A percentile compares a stretch with the other conserved stretches of the same genome.
Conservation (phyloP, 2,797 vertebrate species). For the Alectoris magna region DNA sequence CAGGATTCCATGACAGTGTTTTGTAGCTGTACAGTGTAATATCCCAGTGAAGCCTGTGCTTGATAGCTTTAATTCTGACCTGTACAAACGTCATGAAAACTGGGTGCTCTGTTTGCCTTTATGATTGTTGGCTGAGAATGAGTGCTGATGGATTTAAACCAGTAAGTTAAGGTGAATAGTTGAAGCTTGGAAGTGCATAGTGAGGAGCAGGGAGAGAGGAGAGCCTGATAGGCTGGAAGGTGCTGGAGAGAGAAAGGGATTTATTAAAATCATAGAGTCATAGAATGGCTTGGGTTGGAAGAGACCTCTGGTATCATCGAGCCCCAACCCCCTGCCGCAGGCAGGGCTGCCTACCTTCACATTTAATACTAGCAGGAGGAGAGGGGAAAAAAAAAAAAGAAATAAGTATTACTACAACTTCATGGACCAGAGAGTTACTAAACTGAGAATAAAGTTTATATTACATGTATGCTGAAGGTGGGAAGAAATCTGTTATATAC, state of each 20-base stretch:
- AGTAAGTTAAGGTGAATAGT: not conserved
- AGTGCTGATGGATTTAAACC: not conserved
- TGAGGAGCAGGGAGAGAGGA: not conserved
- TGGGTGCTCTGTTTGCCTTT: not conserved
- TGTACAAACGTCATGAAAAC: not conserved
- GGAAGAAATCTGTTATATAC: not conserved
- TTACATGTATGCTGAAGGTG: not conserved
- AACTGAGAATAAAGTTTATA: not conserved
- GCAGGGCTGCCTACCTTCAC: too few relatives aligned
- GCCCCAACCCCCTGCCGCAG: too few relatives aligned
- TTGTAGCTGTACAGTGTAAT: accelerated
- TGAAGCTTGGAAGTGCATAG: not conserved
- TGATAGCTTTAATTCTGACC: not conserved
- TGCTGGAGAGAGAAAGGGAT: not conserved
- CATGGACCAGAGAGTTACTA: not conserved
- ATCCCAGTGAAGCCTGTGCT: not conserved
- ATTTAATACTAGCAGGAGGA: too few relatives aligned
- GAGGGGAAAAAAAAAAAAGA: not conserved
- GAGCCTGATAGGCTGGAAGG: not conserved
- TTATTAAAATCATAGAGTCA: not conserved
- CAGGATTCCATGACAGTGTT: not conserved
- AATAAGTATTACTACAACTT: not conserved
- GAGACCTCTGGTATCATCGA: too few relatives aligned
- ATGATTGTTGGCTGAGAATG: not conserved
- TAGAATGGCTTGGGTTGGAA: too few relatives aligned